Percentiles rank a stretch among this genome's conserved stretches.
These are phyloP conservation scores for Drosophila hydei DNA, from an alignment of 1,140 invertebrate species.

Conservation along the genomic window DNA sequence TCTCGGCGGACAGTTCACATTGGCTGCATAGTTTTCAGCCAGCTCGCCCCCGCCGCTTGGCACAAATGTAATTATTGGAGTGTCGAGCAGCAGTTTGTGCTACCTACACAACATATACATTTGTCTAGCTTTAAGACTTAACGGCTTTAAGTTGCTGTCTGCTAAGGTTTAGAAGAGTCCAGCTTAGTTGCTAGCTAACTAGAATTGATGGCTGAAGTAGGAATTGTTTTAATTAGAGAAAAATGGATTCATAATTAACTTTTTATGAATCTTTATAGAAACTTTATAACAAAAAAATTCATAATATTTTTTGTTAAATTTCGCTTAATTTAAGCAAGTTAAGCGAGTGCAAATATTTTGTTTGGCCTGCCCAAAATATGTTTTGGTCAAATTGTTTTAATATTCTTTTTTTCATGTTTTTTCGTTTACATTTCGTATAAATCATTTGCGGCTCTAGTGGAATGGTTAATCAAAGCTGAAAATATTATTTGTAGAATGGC, in stretches of 20 bases:
- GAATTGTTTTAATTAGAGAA: too few relatives aligned
- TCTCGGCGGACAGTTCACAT: slow-evolving; percentile 39
- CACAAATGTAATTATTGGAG: slow-evolving; percentile 67
- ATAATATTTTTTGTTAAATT: too few relatives aligned
- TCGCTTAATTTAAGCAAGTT: not conserved
- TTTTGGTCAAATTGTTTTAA: slow-evolving; percentile 22
- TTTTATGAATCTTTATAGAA: too few relatives aligned
- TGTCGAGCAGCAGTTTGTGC: slow-evolving; percentile 21
- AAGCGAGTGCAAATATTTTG: slow-evolving; percentile 14
- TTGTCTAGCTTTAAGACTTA: slow-evolving; percentile 29
- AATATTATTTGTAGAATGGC: slow-evolving; percentile 24
- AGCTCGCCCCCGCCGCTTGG: slow-evolving; percentile 25
- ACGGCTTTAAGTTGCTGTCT: slow-evolving; percentile 35
- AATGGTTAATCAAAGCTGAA: slow-evolving; percentile 59
- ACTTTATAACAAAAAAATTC: too few relatives aligned
- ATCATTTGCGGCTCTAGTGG: slow-evolving; percentile 55
- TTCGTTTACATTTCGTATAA: slow-evolving; percentile 39
- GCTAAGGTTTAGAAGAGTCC: not conserved
- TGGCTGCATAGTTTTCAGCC: slow-evolving; percentile 36
- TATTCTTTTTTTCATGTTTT: slow-evolving; percentile 16
- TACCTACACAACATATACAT: slow-evolving; percentile 3
- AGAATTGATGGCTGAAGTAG: not conserved
- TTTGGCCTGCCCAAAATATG: slow-evolving; percentile 8
- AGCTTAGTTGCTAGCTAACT: not conserved
- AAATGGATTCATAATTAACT: too few relatives aligned